Base-by-base conservation (phyloP, 2,797 vertebrate genomes). In the Paedocypris micromegethes region DNA sequence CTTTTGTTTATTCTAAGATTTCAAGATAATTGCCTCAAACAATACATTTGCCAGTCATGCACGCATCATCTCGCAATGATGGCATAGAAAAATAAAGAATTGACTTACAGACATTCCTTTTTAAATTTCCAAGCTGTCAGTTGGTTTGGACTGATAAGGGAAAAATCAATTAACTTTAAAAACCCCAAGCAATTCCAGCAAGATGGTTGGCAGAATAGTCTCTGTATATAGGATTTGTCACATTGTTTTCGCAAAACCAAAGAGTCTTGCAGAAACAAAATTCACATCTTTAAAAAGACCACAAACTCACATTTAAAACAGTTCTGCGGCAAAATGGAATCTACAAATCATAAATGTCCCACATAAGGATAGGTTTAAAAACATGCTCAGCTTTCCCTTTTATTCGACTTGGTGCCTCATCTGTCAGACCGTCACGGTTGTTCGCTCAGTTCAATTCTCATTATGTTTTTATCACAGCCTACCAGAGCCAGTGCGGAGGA, bases 351-450 rank as follows among this genome's bases (percentile, higher is more conserved):
- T n/a, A 51, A 63, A 51, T 7, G 57, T 53, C 70, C 60, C 67
- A 43, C 58, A 67, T 69, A 66, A 66, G 70, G 70, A 68, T 70
- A 76, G 77, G 67, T 58, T 68, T 9, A 72, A 76, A 68, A 63
- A 71, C 62, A 66, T 65, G 52, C 65, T 58, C 59, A 40, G 54
- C 55, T 62, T 68, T 59, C 72, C 64, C 64, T 75, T 62, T 57
- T 53, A 61, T 61, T 72, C 73, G 50, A 66, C 68, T 64, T 75
- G 67, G 76, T 73, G 78, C 72, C 82, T 87, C 85, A 87, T 84
- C 87, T 86, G 88, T 83, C 83, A 55, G 77, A 80, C 83, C 79
- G 86, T 89, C 88, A 88, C 85, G 85, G 86, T 86, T 80, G 72
- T 81, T 76, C 68, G 83, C 84, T 85, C 83, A 74, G 83, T 83